phyloP scores from a whole-genome alignment of 2,797 vertebrate species.

The Pantherophis vulpinus region DNA sequence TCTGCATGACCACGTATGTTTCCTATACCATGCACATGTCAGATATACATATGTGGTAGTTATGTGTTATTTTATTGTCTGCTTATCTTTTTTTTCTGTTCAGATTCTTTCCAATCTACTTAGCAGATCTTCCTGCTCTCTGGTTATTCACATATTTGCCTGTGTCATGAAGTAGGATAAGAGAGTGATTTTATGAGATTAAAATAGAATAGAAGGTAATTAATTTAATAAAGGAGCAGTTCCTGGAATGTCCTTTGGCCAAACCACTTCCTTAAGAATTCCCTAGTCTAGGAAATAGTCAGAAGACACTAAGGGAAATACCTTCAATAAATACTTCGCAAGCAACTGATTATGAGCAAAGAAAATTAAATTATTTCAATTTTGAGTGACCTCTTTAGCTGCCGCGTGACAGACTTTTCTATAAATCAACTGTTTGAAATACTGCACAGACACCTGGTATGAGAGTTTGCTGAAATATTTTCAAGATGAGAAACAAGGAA shows the following conservation, averaged over 20 bases:
- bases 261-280: no score
- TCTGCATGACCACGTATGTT: background rate
- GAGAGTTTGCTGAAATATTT: conserved; percentile 5
- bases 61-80: background rate
- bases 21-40: background rate
- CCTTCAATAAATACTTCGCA: background rate
- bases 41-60: background rate
- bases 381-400: background rate
- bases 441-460: background rate
- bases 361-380: background rate
- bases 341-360: background rate
- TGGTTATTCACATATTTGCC: background rate
- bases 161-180: background rate
- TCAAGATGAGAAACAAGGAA: conserved; percentile 16
- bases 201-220: background rate
- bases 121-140: background rate
- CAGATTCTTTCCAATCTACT: background rate
- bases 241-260: background rate
- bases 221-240: background rate
- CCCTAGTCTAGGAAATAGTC: background rate
- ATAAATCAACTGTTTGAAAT: background rate
- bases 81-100: background rate
- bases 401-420: background rate
- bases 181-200: background rate
- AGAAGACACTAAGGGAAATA: background rate